Percentiles rank a stretch among this genome's conserved stretches.
Conservation (phyloP, 2,113 vertebrate genomes). For the Spermophilus dauricus region DNA sequence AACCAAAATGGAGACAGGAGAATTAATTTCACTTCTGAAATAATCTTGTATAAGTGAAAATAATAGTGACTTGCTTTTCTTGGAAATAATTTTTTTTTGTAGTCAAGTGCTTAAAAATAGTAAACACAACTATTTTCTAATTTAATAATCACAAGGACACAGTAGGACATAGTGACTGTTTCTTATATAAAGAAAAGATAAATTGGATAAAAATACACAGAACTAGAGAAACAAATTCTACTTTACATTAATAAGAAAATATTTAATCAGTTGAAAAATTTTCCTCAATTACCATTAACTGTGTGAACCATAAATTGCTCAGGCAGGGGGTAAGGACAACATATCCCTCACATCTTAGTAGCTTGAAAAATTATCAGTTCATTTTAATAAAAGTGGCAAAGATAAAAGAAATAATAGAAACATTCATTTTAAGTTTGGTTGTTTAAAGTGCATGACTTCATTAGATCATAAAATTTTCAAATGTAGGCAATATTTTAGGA, state of each 20-base stretch:
- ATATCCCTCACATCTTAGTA: not conserved
- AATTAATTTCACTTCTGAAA: not conserved
- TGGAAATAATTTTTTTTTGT: not conserved
- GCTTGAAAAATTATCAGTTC: slow-evolving; percentile 10
- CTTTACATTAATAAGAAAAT: not conserved
- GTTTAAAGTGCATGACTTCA: not conserved
- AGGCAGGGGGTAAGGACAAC: not conserved
- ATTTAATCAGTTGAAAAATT: not conserved
- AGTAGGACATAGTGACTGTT: not conserved
- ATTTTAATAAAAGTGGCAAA: not conserved
- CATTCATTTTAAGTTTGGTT: not conserved
- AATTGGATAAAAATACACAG: not conserved
- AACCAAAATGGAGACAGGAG: not conserved
- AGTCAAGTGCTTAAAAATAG: not conserved
- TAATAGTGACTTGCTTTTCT: not conserved
- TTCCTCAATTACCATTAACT: not conserved
- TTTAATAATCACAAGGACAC: not conserved
- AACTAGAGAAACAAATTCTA: not conserved
- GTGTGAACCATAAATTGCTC: not conserved
- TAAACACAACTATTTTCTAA: not conserved
- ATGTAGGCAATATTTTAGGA: not conserved
- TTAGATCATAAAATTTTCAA: slow-evolving; percentile 1
- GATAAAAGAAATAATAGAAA: not conserved
- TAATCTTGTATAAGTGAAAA: not conserved
- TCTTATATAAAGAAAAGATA: not conserved